Evolutionary conservation across 2,113 vertebrate species (phyloP).

Genomic region (Petromus typicus): DNA sequence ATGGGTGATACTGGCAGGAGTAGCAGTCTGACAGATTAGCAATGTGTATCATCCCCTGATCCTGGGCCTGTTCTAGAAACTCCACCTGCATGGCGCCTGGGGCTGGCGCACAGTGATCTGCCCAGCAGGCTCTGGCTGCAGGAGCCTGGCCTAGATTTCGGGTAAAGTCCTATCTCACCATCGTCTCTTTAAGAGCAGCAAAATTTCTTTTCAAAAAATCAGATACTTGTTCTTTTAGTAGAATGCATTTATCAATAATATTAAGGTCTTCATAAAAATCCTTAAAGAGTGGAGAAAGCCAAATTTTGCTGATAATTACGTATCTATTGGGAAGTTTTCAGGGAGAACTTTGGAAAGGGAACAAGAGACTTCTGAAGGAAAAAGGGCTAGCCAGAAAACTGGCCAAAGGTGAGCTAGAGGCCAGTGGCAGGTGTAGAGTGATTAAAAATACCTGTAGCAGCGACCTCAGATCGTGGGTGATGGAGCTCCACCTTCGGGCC

Average conservation of each 20-base stretch:
- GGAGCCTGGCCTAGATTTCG: background rate
- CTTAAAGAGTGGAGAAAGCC: background rate
- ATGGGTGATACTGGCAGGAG: background rate
- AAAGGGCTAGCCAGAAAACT: background rate
- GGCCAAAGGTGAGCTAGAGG: background rate
- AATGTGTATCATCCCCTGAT: background rate
- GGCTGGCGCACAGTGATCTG: background rate
- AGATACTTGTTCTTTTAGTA: background rate
- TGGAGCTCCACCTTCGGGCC: background rate
- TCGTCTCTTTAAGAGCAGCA: background rate
- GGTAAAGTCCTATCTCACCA: background rate
- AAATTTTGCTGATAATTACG: background rate
- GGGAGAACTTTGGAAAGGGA: background rate
- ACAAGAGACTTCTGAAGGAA: background rate
- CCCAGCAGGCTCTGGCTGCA: background rate
- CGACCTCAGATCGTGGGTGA: background rate
- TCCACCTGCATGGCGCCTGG: background rate
- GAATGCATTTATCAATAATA: constrained; percentile 35
- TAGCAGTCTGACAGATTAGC: background rate
- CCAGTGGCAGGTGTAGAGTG: background rate
- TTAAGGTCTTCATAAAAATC: background rate
- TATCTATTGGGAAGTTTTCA: background rate
- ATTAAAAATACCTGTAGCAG: background rate
- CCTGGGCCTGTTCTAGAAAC: background rate
- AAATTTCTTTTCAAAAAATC: background rate